Evolutionary conservation across 2,888 invertebrate genomes (phyloP).

Genomic region (Epirrita christyi): DNA sequence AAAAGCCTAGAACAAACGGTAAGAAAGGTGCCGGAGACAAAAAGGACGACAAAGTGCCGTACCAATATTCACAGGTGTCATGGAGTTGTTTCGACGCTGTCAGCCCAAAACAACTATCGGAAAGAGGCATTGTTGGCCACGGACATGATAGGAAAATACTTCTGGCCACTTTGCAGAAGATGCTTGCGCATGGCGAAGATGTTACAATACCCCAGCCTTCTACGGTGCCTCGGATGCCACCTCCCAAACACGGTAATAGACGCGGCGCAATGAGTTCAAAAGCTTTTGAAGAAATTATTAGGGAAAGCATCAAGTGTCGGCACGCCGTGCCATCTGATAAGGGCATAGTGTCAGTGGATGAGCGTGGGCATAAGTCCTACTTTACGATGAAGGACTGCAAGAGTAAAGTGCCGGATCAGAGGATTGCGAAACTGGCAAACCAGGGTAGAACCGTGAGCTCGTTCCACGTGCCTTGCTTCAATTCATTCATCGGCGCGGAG

Average conservation of each 20-base stretch:
- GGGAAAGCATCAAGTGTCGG: conserved; percentile 55
- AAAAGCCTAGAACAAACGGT: conserved; percentile 29
- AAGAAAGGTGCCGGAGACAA: conserved; percentile 42
- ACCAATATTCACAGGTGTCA: conserved; percentile 53
- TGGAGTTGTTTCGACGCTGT: conserved; percentile 76
- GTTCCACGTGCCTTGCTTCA: conserved; percentile 73
- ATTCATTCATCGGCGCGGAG: conserved; percentile 68
- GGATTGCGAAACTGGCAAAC: conserved; percentile 50
- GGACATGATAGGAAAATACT: conserved; percentile 70
- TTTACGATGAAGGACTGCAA: conserved; percentile 55
- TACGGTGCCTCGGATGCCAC: conserved; percentile 48
- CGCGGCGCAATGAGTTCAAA: conserved; percentile 12
- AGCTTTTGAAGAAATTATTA: conserved; percentile 27
- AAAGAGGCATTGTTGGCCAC: conserved; percentile 74
- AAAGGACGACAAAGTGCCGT: conserved; percentile 40
- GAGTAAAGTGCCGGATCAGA: conserved; percentile 59
- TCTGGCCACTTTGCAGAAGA: conserved; percentile 53
- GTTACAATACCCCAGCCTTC: conserved; percentile 59
- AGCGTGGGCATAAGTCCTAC: conserved; percentile 63
- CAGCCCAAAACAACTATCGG: conserved; percentile 60
- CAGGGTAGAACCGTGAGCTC: conserved; percentile 72
- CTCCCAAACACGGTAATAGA: conserved; percentile 38
- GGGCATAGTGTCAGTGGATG: conserved; percentile 65
- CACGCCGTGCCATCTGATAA: conserved; percentile 65
- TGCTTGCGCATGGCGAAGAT: conserved; percentile 62